Percentiles rank a stretch among this genome's conserved stretches.
Conservation (phyloP, 2,797 vertebrate genomes). For the Chiroxiphia lanceolata region DNA sequence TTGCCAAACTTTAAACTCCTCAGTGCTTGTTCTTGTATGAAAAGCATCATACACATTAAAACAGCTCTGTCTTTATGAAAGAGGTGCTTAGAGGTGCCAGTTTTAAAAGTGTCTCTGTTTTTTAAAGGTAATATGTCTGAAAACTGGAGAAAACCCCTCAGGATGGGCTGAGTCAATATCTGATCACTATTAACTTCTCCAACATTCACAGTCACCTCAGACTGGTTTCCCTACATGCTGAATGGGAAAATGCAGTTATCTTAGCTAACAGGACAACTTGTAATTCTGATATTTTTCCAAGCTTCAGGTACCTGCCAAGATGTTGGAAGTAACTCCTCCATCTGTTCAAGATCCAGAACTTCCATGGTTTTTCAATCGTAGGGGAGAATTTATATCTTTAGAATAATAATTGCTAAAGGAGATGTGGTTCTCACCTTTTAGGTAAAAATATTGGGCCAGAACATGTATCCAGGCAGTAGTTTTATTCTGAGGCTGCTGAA, state of each 20-base stretch:
- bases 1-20: neutral
- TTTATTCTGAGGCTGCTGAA: neutral
- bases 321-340: neutral
- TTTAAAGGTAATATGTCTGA: neutral
- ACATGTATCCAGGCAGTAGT: neutral
- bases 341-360: neutral
- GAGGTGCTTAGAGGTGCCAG: neutral
- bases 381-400: neutral
- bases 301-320: neutral
- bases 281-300: neutral
- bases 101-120: neutral
- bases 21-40: neutral
- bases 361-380: neutral
- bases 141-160: neutral
- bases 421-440: neutral
- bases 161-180: neutral
- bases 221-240: neutral
- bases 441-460: neutral
- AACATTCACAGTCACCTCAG: neutral
- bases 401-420: neutral
- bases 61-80: neutral
- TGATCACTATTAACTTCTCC: accelerated
- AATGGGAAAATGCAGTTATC: neutral
- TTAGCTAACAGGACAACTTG: neutral
- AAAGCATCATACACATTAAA: neutral